Percentiles rank a stretch among this genome's conserved stretches.
Evolutionary conservation across 2,797 vertebrate genomes (phyloP).

Genomic region (Phylloscopus collybita): DNA sequence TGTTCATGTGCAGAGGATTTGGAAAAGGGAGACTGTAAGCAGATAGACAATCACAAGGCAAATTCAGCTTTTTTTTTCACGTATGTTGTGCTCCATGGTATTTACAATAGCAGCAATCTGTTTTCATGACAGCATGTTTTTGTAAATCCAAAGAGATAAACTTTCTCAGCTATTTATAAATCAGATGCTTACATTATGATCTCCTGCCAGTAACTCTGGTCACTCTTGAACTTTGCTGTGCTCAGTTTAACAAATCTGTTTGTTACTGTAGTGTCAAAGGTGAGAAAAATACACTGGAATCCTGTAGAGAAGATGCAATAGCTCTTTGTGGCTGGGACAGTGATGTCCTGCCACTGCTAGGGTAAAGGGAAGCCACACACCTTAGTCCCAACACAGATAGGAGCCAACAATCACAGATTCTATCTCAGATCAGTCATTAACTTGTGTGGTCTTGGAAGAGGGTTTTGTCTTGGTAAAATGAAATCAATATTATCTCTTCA

Average conservation of each 20-base stretch:
- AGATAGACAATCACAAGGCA: slow-evolving; percentile 34
- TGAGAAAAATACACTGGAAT: slow-evolving; percentile 65
- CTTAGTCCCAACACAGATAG: background rate
- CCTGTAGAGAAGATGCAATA: slow-evolving; percentile 49
- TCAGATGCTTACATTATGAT: slow-evolving; percentile 69
- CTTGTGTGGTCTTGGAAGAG: slow-evolving; percentile 42
- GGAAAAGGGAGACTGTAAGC: background rate
- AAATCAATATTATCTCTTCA: background rate
- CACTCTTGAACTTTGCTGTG: slow-evolving; percentile 10
- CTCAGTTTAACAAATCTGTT: slow-evolving; percentile 52
- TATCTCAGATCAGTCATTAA: background rate
- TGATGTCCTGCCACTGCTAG: background rate
- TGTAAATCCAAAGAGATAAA: slow-evolving; percentile 70
- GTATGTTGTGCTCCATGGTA: slow-evolving; percentile 31
- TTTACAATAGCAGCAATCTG: slow-evolving; percentile 68
- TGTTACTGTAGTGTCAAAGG: slow-evolving; percentile 67
- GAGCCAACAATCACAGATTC: slow-evolving; percentile 1
- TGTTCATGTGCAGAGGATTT: slow-evolving; percentile 28
- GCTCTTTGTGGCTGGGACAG: slow-evolving; percentile 26
- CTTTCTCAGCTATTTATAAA: slow-evolving; percentile 77
- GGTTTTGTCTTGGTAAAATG: background rate
- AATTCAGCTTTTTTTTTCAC: slow-evolving; percentile 26
- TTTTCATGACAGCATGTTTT: slow-evolving; percentile 69
- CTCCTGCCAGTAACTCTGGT: slow-evolving; percentile 60
- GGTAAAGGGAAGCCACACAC: slow-evolving; percentile 24